A percentile compares a stretch with the other conserved stretches of the same genome.
Conservation (phyloP, 2,888 invertebrate species). For the Limulus polyphemus region DNA sequence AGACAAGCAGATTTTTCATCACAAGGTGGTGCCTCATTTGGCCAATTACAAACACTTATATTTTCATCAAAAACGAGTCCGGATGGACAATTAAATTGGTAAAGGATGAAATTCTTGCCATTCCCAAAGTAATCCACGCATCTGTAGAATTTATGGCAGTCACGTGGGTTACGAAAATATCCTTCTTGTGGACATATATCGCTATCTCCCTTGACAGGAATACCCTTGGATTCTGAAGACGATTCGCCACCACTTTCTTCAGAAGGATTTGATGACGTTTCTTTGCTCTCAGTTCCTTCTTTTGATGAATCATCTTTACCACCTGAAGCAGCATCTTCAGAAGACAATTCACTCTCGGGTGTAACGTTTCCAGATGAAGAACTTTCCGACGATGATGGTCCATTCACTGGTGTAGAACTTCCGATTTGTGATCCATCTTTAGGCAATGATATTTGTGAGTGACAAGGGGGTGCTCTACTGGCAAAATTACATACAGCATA, state of each 20-base stretch:
- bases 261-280: conserved; percentile 57
- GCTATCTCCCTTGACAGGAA: no score
- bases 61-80: conserved; percentile 56
- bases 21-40: conserved; percentile 57
- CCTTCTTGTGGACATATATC: conserved; percentile 17
- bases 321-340: no score
- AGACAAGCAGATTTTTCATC: conserved; percentile 41
- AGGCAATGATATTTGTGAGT: neutral
- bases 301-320: no score
- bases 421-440: no score
- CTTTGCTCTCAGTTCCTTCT: no score
- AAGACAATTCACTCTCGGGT: no score
- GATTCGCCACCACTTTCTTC: conserved; percentile 8
- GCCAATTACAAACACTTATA: conserved; percentile 55
- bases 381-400: no score
- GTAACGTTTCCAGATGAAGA: no score
- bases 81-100: conserved; percentile 66
- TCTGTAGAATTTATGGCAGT: conserved; percentile 52
- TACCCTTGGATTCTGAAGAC: no score
- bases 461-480: conserved; percentile 22
- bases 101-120: conserved; percentile 59
- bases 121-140: conserved; percentile 64
- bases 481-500: conserved; percentile 26
- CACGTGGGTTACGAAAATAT: conserved; percentile 19
- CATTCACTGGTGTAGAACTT: no score